A percentile compares a stretch with the other conserved stretches of the same genome.
Evolutionary conservation across 2,113 vertebrate genomes (phyloP).

Genomic region (Chlorodrepanis virens): DNA sequence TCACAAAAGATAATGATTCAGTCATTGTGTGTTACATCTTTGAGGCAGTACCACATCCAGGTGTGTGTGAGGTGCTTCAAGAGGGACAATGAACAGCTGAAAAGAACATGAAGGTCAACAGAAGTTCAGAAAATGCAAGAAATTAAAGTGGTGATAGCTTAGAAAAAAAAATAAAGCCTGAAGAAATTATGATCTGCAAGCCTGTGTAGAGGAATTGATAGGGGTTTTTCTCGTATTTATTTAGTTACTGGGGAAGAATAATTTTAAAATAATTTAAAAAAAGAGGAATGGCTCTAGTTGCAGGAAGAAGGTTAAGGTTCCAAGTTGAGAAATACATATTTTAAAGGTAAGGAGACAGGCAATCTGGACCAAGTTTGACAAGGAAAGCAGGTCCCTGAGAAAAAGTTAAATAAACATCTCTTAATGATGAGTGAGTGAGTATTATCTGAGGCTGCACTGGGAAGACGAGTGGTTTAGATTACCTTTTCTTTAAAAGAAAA

Average conservation of each 20-base stretch:
- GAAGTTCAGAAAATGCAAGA: background rate
- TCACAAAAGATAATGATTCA: background rate
- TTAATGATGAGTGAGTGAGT: background rate
- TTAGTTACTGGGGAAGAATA: background rate
- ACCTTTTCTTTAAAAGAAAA: background rate
- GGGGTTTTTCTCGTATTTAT: accelerated
- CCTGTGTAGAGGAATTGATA: background rate
- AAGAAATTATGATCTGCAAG: background rate
- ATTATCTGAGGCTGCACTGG: background rate
- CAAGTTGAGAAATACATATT: background rate
- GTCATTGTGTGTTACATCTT: background rate
- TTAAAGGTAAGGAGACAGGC: background rate
- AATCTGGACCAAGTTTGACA: background rate
- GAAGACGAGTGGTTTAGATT: background rate
- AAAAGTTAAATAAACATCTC: background rate
- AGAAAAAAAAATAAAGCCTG: background rate
- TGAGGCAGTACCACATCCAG: background rate
- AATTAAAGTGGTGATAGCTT: background rate
- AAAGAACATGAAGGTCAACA: background rate
- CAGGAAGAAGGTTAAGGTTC: background rate
- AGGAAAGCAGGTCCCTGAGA: background rate
- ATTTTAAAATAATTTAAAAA: accelerated
- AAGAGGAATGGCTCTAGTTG: background rate
- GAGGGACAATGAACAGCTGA: background rate
- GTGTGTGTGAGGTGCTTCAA: background rate